Conservation (phyloP, 2,888 invertebrate species). For the Hydraecia micacea region DNA sequence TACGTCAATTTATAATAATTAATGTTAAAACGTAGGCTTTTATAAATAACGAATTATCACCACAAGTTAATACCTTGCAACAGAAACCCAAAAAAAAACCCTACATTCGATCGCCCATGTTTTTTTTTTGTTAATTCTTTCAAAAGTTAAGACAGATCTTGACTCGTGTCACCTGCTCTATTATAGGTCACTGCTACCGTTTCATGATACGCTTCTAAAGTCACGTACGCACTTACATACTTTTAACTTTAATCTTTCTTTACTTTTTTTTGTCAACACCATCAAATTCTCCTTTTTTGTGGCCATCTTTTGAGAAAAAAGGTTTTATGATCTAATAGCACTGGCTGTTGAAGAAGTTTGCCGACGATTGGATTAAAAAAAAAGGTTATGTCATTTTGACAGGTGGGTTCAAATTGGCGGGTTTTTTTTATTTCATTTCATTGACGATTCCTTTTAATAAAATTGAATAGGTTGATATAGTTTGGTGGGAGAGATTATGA, state of each 20-base stretch:
- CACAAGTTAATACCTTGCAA: not conserved
- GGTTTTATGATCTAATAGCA: constrained; percentile 9
- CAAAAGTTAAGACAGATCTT: not conserved
- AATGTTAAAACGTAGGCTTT: not conserved
- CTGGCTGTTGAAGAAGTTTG: constrained; percentile 7
- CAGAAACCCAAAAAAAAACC: not conserved
- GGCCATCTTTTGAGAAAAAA: constrained; percentile 23
- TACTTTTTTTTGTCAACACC: constrained; percentile 34
- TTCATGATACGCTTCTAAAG: constrained; percentile 37
- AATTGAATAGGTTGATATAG: not conserved
- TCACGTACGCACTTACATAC: constrained; percentile 49
- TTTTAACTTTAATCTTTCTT: constrained; percentile 18
- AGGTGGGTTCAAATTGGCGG: constrained; percentile 22
- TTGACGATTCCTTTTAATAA: not conserved
- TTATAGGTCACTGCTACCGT: constrained; percentile 5
- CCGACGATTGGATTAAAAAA: constrained; percentile 1
- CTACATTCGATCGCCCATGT: too few species aligned
- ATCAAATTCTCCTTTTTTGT: constrained; percentile 19
- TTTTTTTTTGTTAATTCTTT: not conserved
- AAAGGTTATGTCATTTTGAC: constrained; percentile 23
- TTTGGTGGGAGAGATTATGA: not conserved
- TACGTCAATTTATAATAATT: not conserved
- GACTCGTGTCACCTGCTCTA: not conserved
- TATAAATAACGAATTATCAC: not conserved
- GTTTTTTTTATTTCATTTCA: not conserved